Conservation (phyloP, 2,888 invertebrate species). For the Theristus sp. region DNA sequence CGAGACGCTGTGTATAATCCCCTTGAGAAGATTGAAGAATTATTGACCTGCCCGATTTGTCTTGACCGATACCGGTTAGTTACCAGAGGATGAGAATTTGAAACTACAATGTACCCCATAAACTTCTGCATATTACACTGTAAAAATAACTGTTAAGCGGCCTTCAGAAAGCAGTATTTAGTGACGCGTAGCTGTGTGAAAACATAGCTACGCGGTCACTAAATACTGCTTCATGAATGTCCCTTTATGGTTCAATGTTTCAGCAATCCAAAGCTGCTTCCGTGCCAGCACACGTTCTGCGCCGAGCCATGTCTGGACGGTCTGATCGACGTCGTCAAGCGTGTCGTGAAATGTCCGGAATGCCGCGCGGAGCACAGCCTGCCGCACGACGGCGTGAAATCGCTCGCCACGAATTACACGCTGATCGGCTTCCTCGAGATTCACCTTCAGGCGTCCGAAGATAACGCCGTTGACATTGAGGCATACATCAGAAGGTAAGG, state of each 20-base stretch:
- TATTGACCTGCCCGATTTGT: constrained; percentile 93
- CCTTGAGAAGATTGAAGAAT: constrained; percentile 49
- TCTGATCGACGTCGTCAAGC: constrained; percentile 73
- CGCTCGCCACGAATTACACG: constrained; percentile 49
- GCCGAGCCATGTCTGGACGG: constrained; percentile 97
- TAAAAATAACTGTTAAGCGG: no score
- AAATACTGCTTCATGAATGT: no score
- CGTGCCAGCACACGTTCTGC: constrained; percentile 87
- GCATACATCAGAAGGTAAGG: constrained; percentile 25
- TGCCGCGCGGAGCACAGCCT: constrained; percentile 42
- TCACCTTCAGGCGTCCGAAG: constrained; percentile 19
- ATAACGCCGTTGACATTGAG: constrained; percentile 25
- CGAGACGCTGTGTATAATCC: constrained; percentile 24
- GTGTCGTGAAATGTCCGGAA: constrained; percentile 43
- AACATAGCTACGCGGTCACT: no score
- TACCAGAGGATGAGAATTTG: background rate
- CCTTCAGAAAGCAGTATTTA: no score
- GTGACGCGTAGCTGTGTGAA: no score
- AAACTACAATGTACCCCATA: background rate
- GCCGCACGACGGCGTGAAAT: constrained; percentile 33
- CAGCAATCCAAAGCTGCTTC: constrained; percentile 60
- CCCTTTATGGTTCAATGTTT: no score
- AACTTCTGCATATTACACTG: no score
- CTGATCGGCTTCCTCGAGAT: constrained; percentile 43
- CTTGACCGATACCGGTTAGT: constrained; percentile 57